Base-by-base conservation (phyloP, 2,888 invertebrate genomes). In the Melanostoma scalare region DNA sequence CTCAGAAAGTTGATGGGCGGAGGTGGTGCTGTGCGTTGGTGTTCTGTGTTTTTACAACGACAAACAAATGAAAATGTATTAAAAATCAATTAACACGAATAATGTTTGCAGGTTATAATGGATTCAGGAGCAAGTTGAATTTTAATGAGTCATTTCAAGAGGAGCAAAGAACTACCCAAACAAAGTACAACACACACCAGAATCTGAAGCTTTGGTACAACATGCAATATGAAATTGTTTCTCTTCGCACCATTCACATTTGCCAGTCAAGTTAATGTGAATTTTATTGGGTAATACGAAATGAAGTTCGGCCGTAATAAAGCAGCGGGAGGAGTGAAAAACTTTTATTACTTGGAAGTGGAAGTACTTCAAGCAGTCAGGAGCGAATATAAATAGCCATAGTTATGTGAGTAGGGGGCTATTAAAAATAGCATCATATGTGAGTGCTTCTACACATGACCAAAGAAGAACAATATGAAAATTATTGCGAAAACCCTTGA, bases 71-170 rank as follows among this genome's bases (percentile, higher is more conserved):
- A 61, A 61, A 77, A 56, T 67, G 35, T 52, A 73, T 77, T 68
- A 68, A 77, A 72, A 82, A 77, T 67, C 81, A 81, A 77, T 81
- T 81, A 75, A 42, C 71, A 38, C 61, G 63, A 31, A 35, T 20
- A 52, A 33, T 69, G 69, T 58, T 68, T 52, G 61, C 9, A 33
- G 35, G 40, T 48, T 10, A 20, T 42, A 53, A 69, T 69, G 35
- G 61, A 56, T 53, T 75, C 61, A 74, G 63, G 61, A 8, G 65
- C 53, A 31, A 40, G 63, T 63, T 71, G 69, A 63, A 80, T 80
- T 75, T 80, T 53, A 71, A 60, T 69, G 38, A 52, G 65, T 69
- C 46, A 50, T 63, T 60, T 30, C 20, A 35, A 30, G 20, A 20
- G 20, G 20, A 20, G 20, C 20, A 20, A 20, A 20, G 20, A 20